A percentile compares a stretch with the other conserved stretches of the same genome.
Conservation (phyloP, 2,888 invertebrate genomes). For the Germaria angustata region DNA sequence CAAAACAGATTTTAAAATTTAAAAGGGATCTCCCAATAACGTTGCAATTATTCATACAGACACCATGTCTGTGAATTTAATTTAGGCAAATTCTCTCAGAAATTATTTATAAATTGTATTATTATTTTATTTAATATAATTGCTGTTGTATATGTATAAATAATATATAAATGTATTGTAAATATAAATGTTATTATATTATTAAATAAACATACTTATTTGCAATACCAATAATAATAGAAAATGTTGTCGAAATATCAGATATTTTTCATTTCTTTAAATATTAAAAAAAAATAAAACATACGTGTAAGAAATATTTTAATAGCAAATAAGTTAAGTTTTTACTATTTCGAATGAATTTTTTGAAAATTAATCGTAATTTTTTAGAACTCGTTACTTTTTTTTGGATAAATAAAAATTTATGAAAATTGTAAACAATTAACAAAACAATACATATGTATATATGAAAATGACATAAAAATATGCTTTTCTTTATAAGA, state of each 20-base stretch:
- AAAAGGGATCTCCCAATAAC: too few species aligned
- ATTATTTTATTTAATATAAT: slow-evolving; percentile 63
- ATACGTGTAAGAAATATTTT: slow-evolving; percentile 4
- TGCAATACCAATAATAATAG: slow-evolving; percentile 61
- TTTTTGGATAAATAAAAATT: too few species aligned
- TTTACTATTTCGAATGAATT: background rate
- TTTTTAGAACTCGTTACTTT: background rate
- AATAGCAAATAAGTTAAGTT: background rate
- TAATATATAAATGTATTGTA: slow-evolving; percentile 67
- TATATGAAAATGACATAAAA: too few species aligned
- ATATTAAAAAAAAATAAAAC: slow-evolving; percentile 40
- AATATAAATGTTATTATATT: slow-evolving; percentile 64
- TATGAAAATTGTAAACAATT: too few species aligned
- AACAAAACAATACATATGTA: too few species aligned
- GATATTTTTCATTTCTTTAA: slow-evolving; percentile 49
- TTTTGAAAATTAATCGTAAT: background rate
- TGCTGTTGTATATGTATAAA: slow-evolving; percentile 67
- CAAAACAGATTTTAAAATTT: too few species aligned
- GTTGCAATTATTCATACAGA: too few species aligned
- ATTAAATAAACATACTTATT: slow-evolving; percentile 63
- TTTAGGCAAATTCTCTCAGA: background rate
- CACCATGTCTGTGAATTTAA: too few species aligned
- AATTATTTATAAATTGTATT: slow-evolving; percentile 51
- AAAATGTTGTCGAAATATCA: slow-evolving; percentile 50
- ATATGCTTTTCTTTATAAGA: too few species aligned